Conservation (phyloP, 2,113 vertebrate genomes). For the Cettia cetti region DNA sequence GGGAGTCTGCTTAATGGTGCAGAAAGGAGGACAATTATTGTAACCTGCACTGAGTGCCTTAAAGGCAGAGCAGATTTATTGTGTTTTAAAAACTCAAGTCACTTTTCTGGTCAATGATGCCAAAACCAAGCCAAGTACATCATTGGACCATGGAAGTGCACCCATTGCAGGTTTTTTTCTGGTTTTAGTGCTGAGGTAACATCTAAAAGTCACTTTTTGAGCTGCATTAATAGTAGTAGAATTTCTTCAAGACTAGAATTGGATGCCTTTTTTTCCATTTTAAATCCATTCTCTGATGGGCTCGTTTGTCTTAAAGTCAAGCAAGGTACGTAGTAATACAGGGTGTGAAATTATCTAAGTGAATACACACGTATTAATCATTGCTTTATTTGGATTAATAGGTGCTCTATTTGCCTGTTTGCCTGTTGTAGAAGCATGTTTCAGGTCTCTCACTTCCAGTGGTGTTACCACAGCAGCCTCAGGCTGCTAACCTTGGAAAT, state of each 20-base stretch:
- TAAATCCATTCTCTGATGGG: neutral
- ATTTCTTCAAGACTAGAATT: neutral
- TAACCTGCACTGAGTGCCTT: neutral
- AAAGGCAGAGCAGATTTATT: neutral
- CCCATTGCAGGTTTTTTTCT: no score
- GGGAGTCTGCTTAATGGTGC: neutral
- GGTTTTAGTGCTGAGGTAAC: neutral
- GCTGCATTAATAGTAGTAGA: neutral
- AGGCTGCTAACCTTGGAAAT: neutral
- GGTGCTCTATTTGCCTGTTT: neutral
- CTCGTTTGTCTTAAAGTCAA: neutral
- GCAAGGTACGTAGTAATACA: accelerated
- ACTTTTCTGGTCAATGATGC: neutral
- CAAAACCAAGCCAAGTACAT: neutral
- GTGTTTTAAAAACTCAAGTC: neutral
- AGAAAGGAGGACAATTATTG: neutral
- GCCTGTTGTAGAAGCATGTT: neutral
- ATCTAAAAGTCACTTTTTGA: neutral
- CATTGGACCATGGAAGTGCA: neutral
- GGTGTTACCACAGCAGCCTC: neutral
- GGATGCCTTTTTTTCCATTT: neutral
- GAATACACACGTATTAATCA: neutral
- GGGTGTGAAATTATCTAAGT: neutral
- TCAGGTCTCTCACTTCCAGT: neutral
- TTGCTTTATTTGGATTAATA: neutral